Base-by-base conservation (phyloP, 2,888 invertebrate genomes). In the Tiliacea citrago region DNA sequence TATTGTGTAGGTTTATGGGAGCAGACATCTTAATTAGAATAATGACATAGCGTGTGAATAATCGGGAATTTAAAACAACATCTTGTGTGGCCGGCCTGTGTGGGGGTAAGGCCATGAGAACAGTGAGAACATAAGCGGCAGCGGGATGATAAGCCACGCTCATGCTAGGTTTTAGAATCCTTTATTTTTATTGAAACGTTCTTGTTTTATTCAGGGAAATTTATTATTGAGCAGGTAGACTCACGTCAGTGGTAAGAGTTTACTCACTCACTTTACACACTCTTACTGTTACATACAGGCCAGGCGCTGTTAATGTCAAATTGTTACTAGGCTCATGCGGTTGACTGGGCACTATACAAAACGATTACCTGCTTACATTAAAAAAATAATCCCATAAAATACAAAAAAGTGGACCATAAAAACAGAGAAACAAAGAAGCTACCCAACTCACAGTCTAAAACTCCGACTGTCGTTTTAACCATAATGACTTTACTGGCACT, bases 41-140 rank as follows among this genome's bases (percentile, higher is more conserved):
- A 84, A 88, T 90, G 91, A 91, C 89, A 87, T 84, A 89, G 86
- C 88, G 90, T 90, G 91, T 87, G 91, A 91, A 91, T 88, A 83
- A 88, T 88, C 78, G 77, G 75, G 83, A 83, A 84, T 86, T 81
- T 83, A 75, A 81, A 82, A 83, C 68, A 75, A 71, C 87, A 81
- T 85, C 87, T 83, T 89, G 89, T 88, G 88, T 86, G 89, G 89
- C 86, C 89, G 85, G 68, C 58, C 65, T 81, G 82, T 68, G 81
- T 77, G 71, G 35, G 68, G 60, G 58, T 80, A 49, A 45, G 76
- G 85, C 81, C 57, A 80, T 16, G 10, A 79, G 7, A 55, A 55
- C 55, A 67, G 81, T 80, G 82, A 24, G 9, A 0, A 16, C 9
- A 65, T 70, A 47, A 29, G 45, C 60, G 65, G 51, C 16, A 39